Evolutionary conservation across 2,113 vertebrate genomes (phyloP), one percentile per base, ranked within the genome.

Genomic region (Tympanuchus pallidicinctus): DNA sequence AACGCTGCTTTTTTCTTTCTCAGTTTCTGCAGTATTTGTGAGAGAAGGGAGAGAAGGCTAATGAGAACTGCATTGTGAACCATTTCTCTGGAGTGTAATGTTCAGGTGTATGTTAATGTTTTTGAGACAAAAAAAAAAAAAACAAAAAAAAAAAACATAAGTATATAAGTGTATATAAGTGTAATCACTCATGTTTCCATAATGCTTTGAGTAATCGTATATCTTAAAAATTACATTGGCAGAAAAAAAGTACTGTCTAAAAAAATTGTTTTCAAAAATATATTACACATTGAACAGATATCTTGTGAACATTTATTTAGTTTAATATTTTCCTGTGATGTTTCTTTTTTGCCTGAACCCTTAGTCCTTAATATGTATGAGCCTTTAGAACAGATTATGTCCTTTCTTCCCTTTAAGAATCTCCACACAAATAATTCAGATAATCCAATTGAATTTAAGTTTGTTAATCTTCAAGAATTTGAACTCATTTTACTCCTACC

Each of bases 101-200:
- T 45, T 93, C 80, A 70, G 65, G 67, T 64, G 81, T 61, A 90
- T 48, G n/a, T 30, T 92, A 71, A 13, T 94, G 6, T 93, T 48
- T 82, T 8, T 28, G 73, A 64, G 70, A 48, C 38, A 38, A 38
- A 38, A 38, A 38, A 9, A 38, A 38, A 9, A 38, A 4, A 8
- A 38, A 38, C 8, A 38, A 38, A 38, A 9, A 4, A 38, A 38
- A 38, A 38, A 9, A 38, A 38, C 38, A 38, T 10, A 38, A 38
- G 38, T 38, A 38, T 38, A 38, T 38, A 38, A 38, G 38, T 38
- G 38, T 38, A 38, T 9, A 38, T 38, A 69, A 79, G 25, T 69
- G 76, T 34, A 70, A 77, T 57, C 50, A 40, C 15, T 57, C 60
- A 11, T 34, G 18, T 88, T 95, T 76, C 38, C 25, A 10, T 61